phyloP scores from a whole-genome alignment of 2,888 invertebrate species.

The Diarsia mendica region DNA sequence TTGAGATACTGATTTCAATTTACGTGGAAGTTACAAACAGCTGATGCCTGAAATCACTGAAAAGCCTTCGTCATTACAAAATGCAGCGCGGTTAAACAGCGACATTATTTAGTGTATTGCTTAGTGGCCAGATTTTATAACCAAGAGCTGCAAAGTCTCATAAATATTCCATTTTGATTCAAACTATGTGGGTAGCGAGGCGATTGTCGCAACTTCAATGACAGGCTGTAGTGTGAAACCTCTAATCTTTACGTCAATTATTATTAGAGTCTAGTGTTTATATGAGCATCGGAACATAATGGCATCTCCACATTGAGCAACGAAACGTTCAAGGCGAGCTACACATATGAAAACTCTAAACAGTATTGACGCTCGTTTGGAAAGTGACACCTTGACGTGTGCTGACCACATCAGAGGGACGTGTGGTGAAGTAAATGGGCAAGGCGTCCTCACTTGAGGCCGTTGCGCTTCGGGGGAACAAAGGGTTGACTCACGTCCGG shows the following conservation, averaged over 20 bases:
- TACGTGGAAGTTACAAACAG: not conserved
- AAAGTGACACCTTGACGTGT: slow-evolving; percentile 79
- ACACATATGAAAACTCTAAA: slow-evolving; percentile 84
- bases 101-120: slow-evolving; percentile 12
- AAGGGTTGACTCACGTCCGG: slow-evolving; percentile 88
- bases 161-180: slow-evolving; percentile 65
- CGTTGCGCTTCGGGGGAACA: slow-evolving; percentile 80
- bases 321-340: slow-evolving; percentile 82
- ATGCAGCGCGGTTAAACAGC: not conserved
- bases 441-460: slow-evolving; percentile 75
- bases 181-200: slow-evolving; percentile 70
- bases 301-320: slow-evolving; percentile 84
- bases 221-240: slow-evolving; percentile 72
- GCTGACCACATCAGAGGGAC: slow-evolving; percentile 68
- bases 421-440: slow-evolving; percentile 64
- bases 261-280: slow-evolving; percentile 79
- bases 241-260: slow-evolving; percentile 76
- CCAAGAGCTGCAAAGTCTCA: slow-evolving; percentile 28
- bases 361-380: slow-evolving; percentile 81
- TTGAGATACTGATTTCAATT: slow-evolving; percentile 44
- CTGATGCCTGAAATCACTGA: not conserved
- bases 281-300: slow-evolving; percentile 76
- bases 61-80: not conserved
- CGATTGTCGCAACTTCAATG: slow-evolving; percentile 72
- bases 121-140: slow-evolving; percentile 25